phyloP scores from a whole-genome alignment of 1,140 invertebrate genomes.

The Hypsibius dujardini region DNA sequence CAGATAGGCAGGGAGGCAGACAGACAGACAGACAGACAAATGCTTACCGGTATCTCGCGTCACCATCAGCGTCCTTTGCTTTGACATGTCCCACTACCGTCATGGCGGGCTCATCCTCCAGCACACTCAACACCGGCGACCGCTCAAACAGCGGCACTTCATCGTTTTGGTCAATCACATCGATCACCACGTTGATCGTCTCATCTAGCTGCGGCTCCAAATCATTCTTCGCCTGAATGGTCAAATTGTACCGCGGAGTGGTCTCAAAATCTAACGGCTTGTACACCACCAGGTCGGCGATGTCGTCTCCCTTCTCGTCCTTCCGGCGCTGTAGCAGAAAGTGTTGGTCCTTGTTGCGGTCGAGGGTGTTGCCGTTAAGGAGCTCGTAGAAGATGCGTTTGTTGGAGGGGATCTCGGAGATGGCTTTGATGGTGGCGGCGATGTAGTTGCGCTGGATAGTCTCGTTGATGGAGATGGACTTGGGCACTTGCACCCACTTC shows the following conservation, averaged over 20 bases:
- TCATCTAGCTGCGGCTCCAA: conserved; percentile 82
- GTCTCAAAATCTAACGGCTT: conserved; percentile 82
- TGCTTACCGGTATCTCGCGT: conserved; percentile 15
- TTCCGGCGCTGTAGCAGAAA: conserved; percentile 40
- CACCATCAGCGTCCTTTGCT: conserved; percentile 81
- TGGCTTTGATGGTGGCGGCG: conserved; percentile 1
- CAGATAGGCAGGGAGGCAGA: too few relatives aligned
- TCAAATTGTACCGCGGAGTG: conserved; percentile 86
- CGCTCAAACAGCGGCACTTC: conserved; percentile 87
- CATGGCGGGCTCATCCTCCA: conserved; percentile 77
- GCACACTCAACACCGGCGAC: conserved; percentile 75
- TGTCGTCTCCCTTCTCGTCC: conserved; percentile 23
- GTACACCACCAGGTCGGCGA: conserved; percentile 71
- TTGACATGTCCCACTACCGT: conserved; percentile 88
- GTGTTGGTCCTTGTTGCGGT: conserved; percentile 78
- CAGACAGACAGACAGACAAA: too few relatives aligned
- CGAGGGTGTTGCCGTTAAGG: conserved; percentile 79
- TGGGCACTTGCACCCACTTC: conserved; percentile 15
- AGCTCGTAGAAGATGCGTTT: conserved; percentile 58
- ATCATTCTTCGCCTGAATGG: conserved; percentile 88
- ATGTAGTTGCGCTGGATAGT: conserved; percentile 12
- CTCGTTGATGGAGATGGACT: conserved; percentile 15
- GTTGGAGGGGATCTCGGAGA: conserved; percentile 13
- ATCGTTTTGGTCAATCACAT: conserved; percentile 69
- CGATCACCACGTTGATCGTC: conserved; percentile 74